Conservation (phyloP, 2,888 invertebrate genomes). For the Flabesymbios commensalis region DNA sequence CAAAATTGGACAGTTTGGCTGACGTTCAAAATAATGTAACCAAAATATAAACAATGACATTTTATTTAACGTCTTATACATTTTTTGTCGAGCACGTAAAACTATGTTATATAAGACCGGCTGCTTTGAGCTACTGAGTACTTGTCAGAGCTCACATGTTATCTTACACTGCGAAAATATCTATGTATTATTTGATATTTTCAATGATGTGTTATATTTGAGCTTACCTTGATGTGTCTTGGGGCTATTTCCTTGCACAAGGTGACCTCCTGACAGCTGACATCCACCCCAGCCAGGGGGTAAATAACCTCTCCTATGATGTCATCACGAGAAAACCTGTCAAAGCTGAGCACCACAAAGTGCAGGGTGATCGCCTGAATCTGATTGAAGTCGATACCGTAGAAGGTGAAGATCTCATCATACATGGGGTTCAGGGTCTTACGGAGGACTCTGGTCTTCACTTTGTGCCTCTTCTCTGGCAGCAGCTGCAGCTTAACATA, state of each 20-base stretch:
- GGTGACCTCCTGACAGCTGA: slow-evolving; percentile 62
- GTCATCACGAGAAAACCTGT: slow-evolving; percentile 96
- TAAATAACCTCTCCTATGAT: slow-evolving; percentile 97
- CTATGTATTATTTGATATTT: no score
- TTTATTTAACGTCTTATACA: no score
- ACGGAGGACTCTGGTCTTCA: slow-evolving; percentile 92
- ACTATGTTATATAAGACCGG: no score
- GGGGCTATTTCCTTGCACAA: slow-evolving; percentile 84
- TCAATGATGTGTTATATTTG: no score
- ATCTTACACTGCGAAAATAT: no score
- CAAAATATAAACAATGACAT: no score
- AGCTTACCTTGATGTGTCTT: slow-evolving; percentile 82
- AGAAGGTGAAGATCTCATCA: slow-evolving; percentile 99
- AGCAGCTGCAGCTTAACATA: slow-evolving; percentile 96
- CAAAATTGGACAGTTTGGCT: no score
- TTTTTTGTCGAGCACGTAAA: no score
- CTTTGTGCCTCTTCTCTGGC: slow-evolving; percentile 97
- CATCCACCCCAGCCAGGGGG: slow-evolving; percentile 51
- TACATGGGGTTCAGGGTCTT: slow-evolving; percentile 96
- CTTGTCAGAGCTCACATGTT: no score
- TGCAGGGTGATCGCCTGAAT: slow-evolving; percentile 86
- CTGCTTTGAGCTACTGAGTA: no score
- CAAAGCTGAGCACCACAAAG: slow-evolving; percentile 69
- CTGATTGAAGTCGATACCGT: slow-evolving; percentile 76
- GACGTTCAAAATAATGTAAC: no score